These are phyloP conservation scores for Corythoichthys intestinalis DNA, from an alignment of 2,113 vertebrate species.

Conservation along the genomic window DNA sequence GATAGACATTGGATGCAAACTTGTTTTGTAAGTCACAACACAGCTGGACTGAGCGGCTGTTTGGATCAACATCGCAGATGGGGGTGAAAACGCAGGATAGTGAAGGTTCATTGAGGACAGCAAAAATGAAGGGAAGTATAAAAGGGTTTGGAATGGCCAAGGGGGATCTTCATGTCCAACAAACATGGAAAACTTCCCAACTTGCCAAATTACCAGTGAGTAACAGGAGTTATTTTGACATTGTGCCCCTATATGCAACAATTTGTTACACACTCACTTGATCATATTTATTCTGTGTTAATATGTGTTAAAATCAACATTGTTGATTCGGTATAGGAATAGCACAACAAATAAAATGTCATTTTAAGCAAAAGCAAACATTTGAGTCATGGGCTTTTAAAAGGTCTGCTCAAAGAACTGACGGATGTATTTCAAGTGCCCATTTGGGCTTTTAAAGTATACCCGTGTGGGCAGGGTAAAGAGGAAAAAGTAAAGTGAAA, in stretches of 20 bases:
- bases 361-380: conserved; percentile 30
- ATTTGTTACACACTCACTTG: neutral
- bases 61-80: neutral
- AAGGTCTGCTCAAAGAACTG: conserved; percentile 44
- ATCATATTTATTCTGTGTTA: neutral
- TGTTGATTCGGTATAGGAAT: neutral
- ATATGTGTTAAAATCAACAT: neutral
- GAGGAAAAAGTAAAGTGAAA: conserved; percentile 13
- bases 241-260: too few relatives aligned
- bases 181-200: neutral
- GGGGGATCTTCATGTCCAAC: neutral
- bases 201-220: too few relatives aligned
- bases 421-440: conserved; percentile 36
- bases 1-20: conserved; percentile 49
- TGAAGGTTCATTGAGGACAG: conserved; percentile 1
- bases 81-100: neutral
- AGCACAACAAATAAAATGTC: neutral
- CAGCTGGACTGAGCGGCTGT: conserved; percentile 31
- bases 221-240: too few relatives aligned
- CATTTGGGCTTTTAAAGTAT: conserved; percentile 32
- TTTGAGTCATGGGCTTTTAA: conserved; percentile 48
- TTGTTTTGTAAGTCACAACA: conserved; percentile 38
- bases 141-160: conserved; percentile 12
- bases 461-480: conserved; percentile 16
- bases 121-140: neutral